Percentiles rank a stretch among this genome's conserved stretches.
These are phyloP conservation scores for Metacarcinus magister DNA, from an alignment of 2,888 invertebrate genomes.

Conservation along the genomic window DNA sequence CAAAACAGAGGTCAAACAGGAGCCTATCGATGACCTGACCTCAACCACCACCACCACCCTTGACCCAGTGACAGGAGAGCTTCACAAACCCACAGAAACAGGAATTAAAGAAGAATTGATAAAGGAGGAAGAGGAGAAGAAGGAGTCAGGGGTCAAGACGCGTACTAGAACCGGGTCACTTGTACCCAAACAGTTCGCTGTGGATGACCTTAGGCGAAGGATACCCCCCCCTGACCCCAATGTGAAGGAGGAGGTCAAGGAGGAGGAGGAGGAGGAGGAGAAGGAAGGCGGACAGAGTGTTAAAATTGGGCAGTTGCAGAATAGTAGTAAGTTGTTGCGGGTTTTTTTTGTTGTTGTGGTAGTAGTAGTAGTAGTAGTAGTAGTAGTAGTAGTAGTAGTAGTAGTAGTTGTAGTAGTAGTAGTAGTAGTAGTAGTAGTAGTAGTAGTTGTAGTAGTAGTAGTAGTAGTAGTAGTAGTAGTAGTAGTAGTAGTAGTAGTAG, in stretches of 20 bases:
- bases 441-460: not conserved
- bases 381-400: constrained; percentile 32
- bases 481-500: constrained; percentile 30
- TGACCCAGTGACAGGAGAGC: constrained; percentile 70
- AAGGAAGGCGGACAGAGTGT: constrained; percentile 79
- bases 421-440: constrained; percentile 17
- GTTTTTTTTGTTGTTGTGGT: not conserved
- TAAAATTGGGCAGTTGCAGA: constrained; percentile 71
- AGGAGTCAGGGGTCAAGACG: constrained; percentile 88
- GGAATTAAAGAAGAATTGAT: not conserved
- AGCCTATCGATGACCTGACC: not conserved
- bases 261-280: constrained; percentile 83
- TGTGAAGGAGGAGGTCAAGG: constrained; percentile 26
- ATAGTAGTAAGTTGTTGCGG: constrained; percentile 59
- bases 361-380: not conserved
- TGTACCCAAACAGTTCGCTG: constrained; percentile 87
- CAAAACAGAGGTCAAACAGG: constrained; percentile 58
- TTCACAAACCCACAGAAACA: not conserved
- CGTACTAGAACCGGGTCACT: constrained; percentile 91
- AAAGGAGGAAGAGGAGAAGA: not conserved
- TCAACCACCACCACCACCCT: constrained; percentile 26
- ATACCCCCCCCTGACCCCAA: not conserved
- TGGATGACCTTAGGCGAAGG: constrained; percentile 87
- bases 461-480: constrained; percentile 31
- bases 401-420: constrained; percentile 11